Evolutionary conservation across 2,888 invertebrate species (phyloP).

Genomic region (Pomacea canaliculata): DNA sequence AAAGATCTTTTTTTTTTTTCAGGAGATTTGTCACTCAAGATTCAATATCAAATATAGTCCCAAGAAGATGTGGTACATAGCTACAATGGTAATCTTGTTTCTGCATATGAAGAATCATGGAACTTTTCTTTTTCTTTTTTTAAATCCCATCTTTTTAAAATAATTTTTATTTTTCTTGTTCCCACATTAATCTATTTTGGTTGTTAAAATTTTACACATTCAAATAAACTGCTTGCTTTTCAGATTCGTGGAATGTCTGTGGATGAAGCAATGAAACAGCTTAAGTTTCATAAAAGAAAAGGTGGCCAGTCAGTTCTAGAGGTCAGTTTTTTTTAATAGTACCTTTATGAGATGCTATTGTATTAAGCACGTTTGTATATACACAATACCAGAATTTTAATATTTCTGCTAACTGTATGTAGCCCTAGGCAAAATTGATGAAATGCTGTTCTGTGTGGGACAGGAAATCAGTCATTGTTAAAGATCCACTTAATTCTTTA

Average conservation of each 20-base stretch:
- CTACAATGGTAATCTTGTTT: conserved; percentile 71
- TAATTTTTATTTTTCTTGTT: too few relatives aligned
- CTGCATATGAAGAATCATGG: too few relatives aligned
- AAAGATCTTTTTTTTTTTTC: conserved; percentile 38
- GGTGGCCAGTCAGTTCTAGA: conserved; percentile 67
- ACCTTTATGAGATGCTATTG: not conserved
- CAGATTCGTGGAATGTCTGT: conserved; percentile 91
- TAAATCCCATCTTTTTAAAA: too few relatives aligned
- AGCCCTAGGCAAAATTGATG: too few relatives aligned
- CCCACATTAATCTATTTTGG: too few relatives aligned
- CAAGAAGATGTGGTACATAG: conserved; percentile 93
- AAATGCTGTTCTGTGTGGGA: too few relatives aligned
- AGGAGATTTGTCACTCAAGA: conserved; percentile 91
- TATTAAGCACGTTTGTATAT: not conserved
- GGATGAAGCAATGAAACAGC: conserved; percentile 93
- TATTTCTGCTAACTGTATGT: too few relatives aligned
- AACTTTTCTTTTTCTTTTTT: too few relatives aligned
- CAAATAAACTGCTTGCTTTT: conserved; percentile 49
- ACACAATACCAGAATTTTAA: too few relatives aligned
- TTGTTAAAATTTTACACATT: too few relatives aligned
- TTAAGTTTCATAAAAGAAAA: conserved; percentile 81
- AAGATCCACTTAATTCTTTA: conserved; percentile 35
- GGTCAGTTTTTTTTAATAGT: conserved; percentile 38
- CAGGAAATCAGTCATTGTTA: too few relatives aligned
- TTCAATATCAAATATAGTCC: conserved; percentile 89